Evolutionary conservation across 1,140 invertebrate genomes (phyloP).

Genomic region (Scaptomyza pallida): DNA sequence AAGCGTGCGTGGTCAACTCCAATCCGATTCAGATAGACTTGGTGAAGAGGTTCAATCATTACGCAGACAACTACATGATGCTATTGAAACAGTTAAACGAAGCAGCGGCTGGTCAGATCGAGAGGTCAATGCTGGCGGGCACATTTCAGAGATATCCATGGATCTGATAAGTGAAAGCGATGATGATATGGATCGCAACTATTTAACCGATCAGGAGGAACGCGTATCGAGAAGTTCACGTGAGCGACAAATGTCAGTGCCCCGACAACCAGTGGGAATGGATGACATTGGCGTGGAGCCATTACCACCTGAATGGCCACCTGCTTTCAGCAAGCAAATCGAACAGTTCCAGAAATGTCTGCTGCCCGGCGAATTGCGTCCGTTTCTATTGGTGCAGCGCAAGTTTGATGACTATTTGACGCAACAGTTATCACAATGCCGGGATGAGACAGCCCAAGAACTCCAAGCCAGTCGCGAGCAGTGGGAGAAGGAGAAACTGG

Average conservation of each 20-base stretch:
- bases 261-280: constrained; percentile 6
- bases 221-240: constrained; percentile 66
- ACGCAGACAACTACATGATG: constrained; percentile 86
- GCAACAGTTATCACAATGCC: constrained; percentile 84
- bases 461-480: constrained; percentile 84
- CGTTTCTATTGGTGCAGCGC: constrained; percentile 84
- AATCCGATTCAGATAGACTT: constrained; percentile 86
- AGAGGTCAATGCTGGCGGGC: constrained; percentile 74
- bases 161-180: constrained; percentile 82
- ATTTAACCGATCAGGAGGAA: constrained; percentile 73
- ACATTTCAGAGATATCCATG: constrained; percentile 80
- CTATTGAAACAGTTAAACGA: constrained; percentile 79
- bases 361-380: constrained; percentile 83
- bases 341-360: constrained; percentile 83
- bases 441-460: constrained; percentile 84
- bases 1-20: constrained; percentile 86
- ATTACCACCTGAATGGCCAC: constrained; percentile 69
- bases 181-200: constrained; percentile 73
- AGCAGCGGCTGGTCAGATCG: constrained; percentile 72
- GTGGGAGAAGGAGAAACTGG: constrained; percentile 64
- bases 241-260: constrained; percentile 79
- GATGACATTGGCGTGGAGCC: constrained; percentile 69
- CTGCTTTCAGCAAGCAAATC: constrained; percentile 80
- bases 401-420: constrained; percentile 85
- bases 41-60: constrained; percentile 87